A percentile compares a stretch with the other conserved stretches of the same genome.
phyloP scores from a whole-genome alignment of 2,113 vertebrate genomes.

The Ageneiosus marmoratus region DNA sequence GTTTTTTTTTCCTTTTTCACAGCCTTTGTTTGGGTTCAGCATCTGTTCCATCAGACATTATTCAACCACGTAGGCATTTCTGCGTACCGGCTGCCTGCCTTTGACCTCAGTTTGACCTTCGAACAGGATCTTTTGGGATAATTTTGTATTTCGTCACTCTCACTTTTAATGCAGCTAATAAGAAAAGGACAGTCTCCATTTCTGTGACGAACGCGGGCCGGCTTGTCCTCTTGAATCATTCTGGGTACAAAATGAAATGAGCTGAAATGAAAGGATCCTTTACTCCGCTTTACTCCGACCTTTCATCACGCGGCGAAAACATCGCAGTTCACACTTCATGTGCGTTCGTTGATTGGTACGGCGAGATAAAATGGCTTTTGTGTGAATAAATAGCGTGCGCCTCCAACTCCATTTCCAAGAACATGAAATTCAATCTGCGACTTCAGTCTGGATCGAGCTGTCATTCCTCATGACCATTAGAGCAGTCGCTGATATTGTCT shows the following conservation, averaged over 20 bases:
- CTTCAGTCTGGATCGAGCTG: slow-evolving; percentile 66
- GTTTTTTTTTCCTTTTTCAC: not conserved
- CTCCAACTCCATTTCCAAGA: slow-evolving; percentile 75
- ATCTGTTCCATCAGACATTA: slow-evolving; percentile 18
- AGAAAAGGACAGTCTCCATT: not conserved
- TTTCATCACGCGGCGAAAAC: slow-evolving; percentile 60
- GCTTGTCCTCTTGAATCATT: slow-evolving; percentile 5
- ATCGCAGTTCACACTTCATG: slow-evolving; percentile 11
- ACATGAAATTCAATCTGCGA: slow-evolving; percentile 75
- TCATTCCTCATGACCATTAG: slow-evolving; percentile 70
- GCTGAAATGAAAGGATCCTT: slow-evolving; percentile 24
- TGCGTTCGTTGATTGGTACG: slow-evolving; percentile 27
- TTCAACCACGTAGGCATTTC: slow-evolving; percentile 12
- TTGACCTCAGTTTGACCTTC: slow-evolving; percentile 26
- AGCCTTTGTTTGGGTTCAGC: slow-evolving; percentile 36
- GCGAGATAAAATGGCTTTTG: slow-evolving; percentile 46
- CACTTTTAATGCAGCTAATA: slow-evolving; percentile 7
- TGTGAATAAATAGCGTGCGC: slow-evolving; percentile 70
- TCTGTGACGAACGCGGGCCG: not conserved
- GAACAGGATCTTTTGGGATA: not conserved
- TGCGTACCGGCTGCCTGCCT: not conserved
- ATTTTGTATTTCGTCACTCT: not conserved
- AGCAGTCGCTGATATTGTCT: slow-evolving; percentile 72
- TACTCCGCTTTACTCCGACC: not conserved
- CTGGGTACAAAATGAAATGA: not conserved